Percentiles rank a stretch among this genome's conserved stretches.
Conservation (phyloP, 2,113 vertebrate species). For the Psophia crepitans region DNA sequence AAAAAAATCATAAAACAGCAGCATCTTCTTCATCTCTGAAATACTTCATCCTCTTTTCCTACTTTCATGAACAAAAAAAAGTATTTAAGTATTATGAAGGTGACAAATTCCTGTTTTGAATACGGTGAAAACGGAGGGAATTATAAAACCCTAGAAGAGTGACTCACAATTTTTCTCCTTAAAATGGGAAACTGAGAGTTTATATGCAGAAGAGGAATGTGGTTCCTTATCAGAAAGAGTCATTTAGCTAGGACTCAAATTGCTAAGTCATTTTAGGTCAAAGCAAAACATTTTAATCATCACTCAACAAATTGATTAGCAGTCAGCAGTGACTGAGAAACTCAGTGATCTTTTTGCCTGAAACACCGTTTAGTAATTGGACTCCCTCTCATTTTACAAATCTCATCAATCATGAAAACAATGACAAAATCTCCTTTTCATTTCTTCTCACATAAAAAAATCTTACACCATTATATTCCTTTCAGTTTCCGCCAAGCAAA, state of each 20-base stretch:
- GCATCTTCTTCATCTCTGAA: not conserved
- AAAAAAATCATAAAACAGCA: not conserved
- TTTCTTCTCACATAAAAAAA: not conserved
- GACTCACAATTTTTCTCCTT: not conserved
- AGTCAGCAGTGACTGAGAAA: constrained; percentile 22
- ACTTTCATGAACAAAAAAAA: not conserved
- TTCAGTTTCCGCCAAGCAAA: not conserved
- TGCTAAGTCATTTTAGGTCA: constrained; percentile 14
- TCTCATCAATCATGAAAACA: constrained; percentile 6
- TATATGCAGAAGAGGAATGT: not conserved
- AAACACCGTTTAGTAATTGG: not conserved
- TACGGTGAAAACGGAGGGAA: not conserved
- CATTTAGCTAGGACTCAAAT: not conserved
- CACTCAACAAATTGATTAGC: constrained; percentile 23
- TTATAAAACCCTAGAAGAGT: not conserved
- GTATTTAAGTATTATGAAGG: not conserved
- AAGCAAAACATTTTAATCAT: constrained; percentile 39
- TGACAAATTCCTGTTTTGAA: not conserved
- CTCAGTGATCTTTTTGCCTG: not conserved
- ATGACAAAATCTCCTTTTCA: not conserved
- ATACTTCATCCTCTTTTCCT: not conserved
- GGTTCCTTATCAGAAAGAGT: not conserved
- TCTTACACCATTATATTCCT: not conserved
- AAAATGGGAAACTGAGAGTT: not conserved
- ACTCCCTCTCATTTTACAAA: constrained; percentile 2